These are phyloP conservation scores for Cosmia pyralina DNA, from an alignment of 2,888 invertebrate genomes.

Conservation along the genomic window DNA sequence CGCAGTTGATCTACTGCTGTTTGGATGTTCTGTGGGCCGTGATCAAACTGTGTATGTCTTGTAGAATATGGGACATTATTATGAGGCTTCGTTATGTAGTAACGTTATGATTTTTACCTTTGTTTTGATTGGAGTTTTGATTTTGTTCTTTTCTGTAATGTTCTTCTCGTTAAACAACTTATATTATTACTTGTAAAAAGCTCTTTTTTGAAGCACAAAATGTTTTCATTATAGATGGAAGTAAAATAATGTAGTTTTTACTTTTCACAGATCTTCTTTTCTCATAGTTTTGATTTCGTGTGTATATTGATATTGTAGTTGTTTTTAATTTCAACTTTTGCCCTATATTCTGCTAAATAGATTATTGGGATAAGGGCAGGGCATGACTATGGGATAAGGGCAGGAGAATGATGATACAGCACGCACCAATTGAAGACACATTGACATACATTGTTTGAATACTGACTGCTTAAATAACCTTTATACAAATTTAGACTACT, in stretches of 20 bases:
- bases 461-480: slow-evolving; percentile 8
- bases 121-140: not conserved
- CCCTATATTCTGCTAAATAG: not conserved
- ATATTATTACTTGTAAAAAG: too few species aligned
- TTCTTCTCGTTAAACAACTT: too few species aligned
- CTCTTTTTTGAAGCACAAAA: too few species aligned
- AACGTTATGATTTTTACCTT: not conserved
- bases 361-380: too few species aligned
- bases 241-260: not conserved
- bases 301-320: not conserved
- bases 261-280: not conserved
- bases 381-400: too few species aligned
- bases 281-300: not conserved
- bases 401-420: not conserved
- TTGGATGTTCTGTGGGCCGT: slow-evolving; percentile 18
- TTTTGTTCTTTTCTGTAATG: too few species aligned
- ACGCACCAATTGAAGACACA: slow-evolving; percentile 7
- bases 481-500: not conserved
- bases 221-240: too few species aligned
- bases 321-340: not conserved
- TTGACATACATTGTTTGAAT: not conserved
- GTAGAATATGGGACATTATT: slow-evolving; percentile 5
- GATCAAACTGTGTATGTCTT: slow-evolving; percentile 29
- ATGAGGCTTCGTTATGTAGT: slow-evolving; percentile 8
- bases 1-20: slow-evolving; percentile 44